Evolutionary conservation across 2,797 vertebrate species (phyloP).

Genomic region (Dromococcyx pavoninus): DNA sequence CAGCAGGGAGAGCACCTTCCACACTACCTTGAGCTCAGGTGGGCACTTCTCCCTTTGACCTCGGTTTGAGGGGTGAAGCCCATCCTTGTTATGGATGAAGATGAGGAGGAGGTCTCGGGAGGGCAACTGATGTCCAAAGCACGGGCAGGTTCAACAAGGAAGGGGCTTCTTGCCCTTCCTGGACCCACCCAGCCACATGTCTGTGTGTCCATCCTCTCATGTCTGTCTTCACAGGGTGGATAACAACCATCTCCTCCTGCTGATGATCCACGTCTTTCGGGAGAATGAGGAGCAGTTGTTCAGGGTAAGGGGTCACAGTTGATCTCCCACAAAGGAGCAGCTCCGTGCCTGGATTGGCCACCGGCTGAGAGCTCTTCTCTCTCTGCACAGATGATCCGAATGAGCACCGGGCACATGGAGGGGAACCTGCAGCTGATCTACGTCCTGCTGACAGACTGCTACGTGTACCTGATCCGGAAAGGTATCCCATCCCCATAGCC

Average conservation of each 20-base stretch:
- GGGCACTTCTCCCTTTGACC: neutral
- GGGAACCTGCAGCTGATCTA: conserved; percentile 94
- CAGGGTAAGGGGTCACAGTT: conserved; percentile 77
- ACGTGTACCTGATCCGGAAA: conserved; percentile 94
- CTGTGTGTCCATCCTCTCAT: neutral
- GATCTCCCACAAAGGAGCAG: rapidly evolving
- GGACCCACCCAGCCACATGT: neutral
- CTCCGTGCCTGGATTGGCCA: neutral
- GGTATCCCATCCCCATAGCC: conserved; percentile 67
- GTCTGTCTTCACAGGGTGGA: conserved; percentile 85
- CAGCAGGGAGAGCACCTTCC: neutral
- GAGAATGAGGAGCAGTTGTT: conserved; percentile 98
- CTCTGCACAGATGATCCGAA: conserved; percentile 89
- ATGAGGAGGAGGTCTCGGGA: neutral
- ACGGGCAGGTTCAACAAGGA: neutral
- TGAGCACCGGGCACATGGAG: conserved; percentile 99
- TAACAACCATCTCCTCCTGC: conserved; percentile 94
- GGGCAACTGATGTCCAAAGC: neutral
- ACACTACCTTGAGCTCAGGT: neutral
- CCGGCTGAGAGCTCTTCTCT: neutral
- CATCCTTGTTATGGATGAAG: neutral
- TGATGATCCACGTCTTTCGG: conserved; percentile 98
- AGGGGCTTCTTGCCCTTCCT: neutral
- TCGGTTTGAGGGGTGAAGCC: neutral
- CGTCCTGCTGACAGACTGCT: conserved; percentile 93